These are phyloP conservation scores for Etheostoma perlongum DNA, from an alignment of 2,797 vertebrate species.

Conservation along the genomic window DNA sequence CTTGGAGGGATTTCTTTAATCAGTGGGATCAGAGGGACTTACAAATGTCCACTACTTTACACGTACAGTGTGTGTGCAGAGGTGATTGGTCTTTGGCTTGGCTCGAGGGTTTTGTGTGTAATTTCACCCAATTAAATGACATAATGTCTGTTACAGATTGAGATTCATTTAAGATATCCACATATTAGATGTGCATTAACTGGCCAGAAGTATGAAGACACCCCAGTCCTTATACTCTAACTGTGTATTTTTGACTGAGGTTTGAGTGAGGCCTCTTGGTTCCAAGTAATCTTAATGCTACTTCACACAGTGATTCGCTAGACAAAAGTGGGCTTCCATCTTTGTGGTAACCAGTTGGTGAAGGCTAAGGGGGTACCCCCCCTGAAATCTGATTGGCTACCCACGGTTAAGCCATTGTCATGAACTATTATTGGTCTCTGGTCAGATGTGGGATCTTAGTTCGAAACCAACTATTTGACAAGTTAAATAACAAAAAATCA, in stretches of 20 bases:
- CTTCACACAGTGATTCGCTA: background rate
- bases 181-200: constrained; percentile 5
- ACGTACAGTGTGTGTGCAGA: constrained; percentile 48
- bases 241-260: constrained; percentile 3
- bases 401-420: too few species aligned
- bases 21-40: constrained; percentile 76
- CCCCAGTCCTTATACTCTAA: background rate
- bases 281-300: background rate
- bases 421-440: too few species aligned
- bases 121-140: constrained; percentile 51
- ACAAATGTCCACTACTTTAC: constrained; percentile 75
- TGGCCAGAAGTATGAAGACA: background rate
- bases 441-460: too few species aligned
- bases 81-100: constrained; percentile 29
- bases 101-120: constrained; percentile 24
- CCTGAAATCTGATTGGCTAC: background rate
- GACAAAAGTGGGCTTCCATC: background rate
- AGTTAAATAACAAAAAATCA: too few species aligned
- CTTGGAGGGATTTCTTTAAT: constrained; percentile 77
- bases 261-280: constrained; percentile 10
- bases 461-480: too few species aligned
- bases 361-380: background rate
- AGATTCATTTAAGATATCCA: constrained; percentile 16
- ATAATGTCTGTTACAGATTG: constrained; percentile 27
- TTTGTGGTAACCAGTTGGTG: background rate